phyloP scores from a whole-genome alignment of 2,888 invertebrate genomes.

The Macaria liturata region DNA sequence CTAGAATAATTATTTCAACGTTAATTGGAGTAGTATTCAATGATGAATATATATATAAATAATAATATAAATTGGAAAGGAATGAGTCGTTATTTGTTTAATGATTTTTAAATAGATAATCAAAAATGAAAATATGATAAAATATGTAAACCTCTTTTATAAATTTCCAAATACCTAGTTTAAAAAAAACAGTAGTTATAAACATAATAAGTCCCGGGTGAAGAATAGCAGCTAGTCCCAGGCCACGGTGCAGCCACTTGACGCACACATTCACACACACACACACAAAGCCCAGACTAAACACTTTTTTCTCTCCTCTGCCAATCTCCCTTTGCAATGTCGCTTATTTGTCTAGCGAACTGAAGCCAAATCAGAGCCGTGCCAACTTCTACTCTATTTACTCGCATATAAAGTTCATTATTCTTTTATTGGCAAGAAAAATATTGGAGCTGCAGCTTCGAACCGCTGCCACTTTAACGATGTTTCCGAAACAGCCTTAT shows the following conservation, averaged over 20 bases:
- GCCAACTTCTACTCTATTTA: slow-evolving; percentile 24
- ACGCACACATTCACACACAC: slow-evolving; percentile 25
- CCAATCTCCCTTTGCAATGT: slow-evolving; percentile 44
- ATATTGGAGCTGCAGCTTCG: slow-evolving; percentile 22
- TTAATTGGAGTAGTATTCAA: no score
- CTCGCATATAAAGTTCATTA: slow-evolving; percentile 33
- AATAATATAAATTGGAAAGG: no score
- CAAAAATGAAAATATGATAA: no score
- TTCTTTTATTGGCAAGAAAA: slow-evolving; percentile 23
- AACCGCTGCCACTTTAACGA: slow-evolving; percentile 6
- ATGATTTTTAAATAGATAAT: no score
- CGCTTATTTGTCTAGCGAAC: slow-evolving; percentile 43
- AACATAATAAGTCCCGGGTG: no score
- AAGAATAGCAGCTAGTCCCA: no score
- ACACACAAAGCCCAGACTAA: slow-evolving; percentile 34
- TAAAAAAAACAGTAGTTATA: no score
- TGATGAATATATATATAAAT: no score
- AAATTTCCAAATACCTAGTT: no score
- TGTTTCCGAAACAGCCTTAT: slow-evolving; percentile 17
- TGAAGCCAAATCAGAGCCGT: slow-evolving; percentile 15
- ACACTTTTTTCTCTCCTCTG: slow-evolving; percentile 41
- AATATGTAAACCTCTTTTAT: no score
- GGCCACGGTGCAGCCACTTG: slow-evolving; percentile 28
- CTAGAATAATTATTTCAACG: no score
- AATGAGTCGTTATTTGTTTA: no score